A percentile compares a stretch with the other conserved stretches of the same genome.
Evolutionary conservation across 2,113 vertebrate species (phyloP).

Genomic region (Oncorhynchus clarkii): DNA sequence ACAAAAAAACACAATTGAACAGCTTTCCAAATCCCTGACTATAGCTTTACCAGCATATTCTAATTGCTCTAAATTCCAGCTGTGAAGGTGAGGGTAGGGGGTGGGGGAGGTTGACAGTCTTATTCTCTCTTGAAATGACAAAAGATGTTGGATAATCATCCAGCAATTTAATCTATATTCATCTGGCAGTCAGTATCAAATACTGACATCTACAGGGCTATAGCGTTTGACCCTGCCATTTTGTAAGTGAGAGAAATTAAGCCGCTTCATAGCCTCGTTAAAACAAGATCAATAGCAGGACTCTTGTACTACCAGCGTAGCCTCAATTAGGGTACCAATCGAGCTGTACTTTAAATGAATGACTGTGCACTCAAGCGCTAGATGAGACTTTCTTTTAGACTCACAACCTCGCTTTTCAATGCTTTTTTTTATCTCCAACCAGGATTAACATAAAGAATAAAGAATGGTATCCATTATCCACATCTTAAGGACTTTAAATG

Average conservation of each 20-base stretch:
- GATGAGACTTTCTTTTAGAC: slow-evolving; percentile 36
- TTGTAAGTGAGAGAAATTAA: slow-evolving; percentile 61
- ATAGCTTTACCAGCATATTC: background rate
- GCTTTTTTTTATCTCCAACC: background rate
- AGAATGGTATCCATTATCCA: background rate
- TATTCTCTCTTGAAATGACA: too few species aligned
- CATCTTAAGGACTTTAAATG: slow-evolving; percentile 22
- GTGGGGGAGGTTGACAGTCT: too few species aligned
- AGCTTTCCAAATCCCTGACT: too few species aligned
- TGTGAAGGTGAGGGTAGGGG: too few species aligned
- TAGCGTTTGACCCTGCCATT: slow-evolving; percentile 57
- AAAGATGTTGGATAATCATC: too few species aligned
- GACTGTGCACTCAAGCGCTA: slow-evolving; percentile 30
- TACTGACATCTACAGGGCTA: slow-evolving; percentile 44
- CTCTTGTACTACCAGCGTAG: slow-evolving; percentile 30
- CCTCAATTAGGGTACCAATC: slow-evolving; percentile 61
- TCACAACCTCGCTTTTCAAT: slow-evolving; percentile 8
- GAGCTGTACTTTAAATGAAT: slow-evolving; percentile 56
- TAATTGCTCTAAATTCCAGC: too few species aligned
- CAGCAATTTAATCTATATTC: slow-evolving; percentile 26
- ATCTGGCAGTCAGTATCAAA: slow-evolving; percentile 49
- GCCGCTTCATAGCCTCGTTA: slow-evolving; percentile 59
- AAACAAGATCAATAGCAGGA: slow-evolving; percentile 66
- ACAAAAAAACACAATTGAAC: too few species aligned
- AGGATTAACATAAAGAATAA: slow-evolving; percentile 8